Evolutionary conservation across 2,888 invertebrate species (phyloP), one percentile per base, ranked within the genome.

Genomic region (Sarcophaga caerulescens): DNA sequence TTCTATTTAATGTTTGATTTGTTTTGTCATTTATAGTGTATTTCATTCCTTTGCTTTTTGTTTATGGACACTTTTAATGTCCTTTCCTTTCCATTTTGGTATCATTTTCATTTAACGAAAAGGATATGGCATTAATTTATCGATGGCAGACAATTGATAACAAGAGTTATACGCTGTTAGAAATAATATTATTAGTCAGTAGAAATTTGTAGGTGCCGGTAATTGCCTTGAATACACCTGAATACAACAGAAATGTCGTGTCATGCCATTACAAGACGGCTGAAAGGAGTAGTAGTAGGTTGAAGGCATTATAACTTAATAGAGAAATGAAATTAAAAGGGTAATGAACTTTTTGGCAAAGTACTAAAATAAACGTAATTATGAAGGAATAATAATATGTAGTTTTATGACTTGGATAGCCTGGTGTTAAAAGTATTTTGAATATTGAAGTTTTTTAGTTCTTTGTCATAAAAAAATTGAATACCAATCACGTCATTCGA

Each of bases 101-200:
- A 70, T 60, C 44, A 8, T 74, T 81, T 86, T 17, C 52, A 52
- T 52, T 52, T 17, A 14, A 12, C 52, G 17, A 65, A 14, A 77
- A 77, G 87, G 69, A 89, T 90, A 92, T 90, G 90, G 89, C 90
- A 89, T 91, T 92, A 91, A 92, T 92, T 92, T 91, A 91, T 91
- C 90, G 91, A 91, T 91, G 90, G 89, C 88, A 91, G 91, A 91
- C 91, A 90, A 87, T 89, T 89, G 92, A 91, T 91, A 91, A 91
- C 4, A 17, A 12, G 89, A 90, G 66, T 63, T 89, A 87, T 89
- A 52, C 17, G 52, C 52, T 45, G 35, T 65, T 35, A n/a, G 87
- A 87, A 85, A 91, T 89, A 90, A 89, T 89, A 90, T 91, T 91
- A 91, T 92, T 91, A 92, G 90, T 90, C 91, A 91, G 17, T 91